These are phyloP conservation scores for Enteromius thamalakanensis DNA, from an alignment of 2,797 vertebrate genomes.

Conservation along the genomic window DNA sequence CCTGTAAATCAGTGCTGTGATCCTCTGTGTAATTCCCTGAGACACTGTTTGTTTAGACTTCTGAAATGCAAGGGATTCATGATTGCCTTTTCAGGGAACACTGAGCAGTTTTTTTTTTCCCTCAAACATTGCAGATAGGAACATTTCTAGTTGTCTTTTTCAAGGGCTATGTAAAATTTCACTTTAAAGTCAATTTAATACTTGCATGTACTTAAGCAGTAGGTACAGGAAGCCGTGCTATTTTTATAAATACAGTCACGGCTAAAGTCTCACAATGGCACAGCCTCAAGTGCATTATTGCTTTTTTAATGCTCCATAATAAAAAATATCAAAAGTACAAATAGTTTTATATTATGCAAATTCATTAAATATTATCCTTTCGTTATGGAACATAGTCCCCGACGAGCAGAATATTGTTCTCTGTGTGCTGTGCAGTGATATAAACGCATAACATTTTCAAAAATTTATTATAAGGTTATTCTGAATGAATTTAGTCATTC, in stretches of 20 bases:
- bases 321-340: background rate
- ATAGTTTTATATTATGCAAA: constrained; percentile 11
- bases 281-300: background rate
- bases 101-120: constrained; percentile 5
- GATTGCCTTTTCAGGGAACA: constrained; percentile 51
- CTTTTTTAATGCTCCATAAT: constrained; percentile 7
- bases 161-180: background rate
- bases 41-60: constrained; percentile 54
- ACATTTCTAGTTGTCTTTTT: background rate
- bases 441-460: background rate
- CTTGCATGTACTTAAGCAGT: background rate
- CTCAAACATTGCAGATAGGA: background rate
- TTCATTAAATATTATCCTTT: constrained; percentile 15
- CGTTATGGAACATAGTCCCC: background rate
- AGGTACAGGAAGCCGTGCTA: background rate
- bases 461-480: background rate
- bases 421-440: background rate
- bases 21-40: constrained; percentile 47
- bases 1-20: constrained; percentile 48
- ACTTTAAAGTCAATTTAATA: background rate
- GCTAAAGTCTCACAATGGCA: background rate
- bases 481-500: background rate
- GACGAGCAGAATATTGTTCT: background rate
- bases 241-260: background rate
- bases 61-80: constrained; percentile 52